A percentile compares a stretch with the other conserved stretches of the same genome.
phyloP scores from a whole-genome alignment of 2,113 vertebrate species.

The Pomatostomus ruficeps region DNA sequence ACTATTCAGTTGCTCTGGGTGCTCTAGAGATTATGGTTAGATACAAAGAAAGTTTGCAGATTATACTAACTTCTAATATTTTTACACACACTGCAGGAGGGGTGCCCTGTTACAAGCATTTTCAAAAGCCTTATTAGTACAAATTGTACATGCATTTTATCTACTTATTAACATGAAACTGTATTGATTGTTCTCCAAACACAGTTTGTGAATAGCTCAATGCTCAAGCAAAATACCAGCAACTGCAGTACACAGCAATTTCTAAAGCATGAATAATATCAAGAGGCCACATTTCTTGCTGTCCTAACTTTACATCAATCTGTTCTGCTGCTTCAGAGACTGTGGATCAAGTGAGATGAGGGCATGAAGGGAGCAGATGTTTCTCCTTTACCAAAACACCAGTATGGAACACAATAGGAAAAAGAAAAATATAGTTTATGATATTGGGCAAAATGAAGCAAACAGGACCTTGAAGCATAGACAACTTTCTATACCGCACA shows the following conservation, averaged over 20 bases:
- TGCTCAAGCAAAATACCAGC: not conserved
- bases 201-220: not conserved
- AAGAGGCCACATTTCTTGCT: not conserved
- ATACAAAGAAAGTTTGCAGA: not conserved
- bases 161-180: not conserved
- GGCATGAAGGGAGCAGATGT: not conserved
- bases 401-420: not conserved
- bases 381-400: not conserved
- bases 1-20: not conserved
- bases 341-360: not conserved
- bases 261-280: not conserved
- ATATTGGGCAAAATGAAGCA: not conserved
- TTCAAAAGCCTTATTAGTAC: not conserved
- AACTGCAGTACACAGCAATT: not conserved
- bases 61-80: not conserved
- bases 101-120: not conserved
- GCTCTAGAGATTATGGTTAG: not conserved
- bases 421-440: not conserved
- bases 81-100: not conserved
- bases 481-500: not conserved
- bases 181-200: not conserved
- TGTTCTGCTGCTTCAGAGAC: not conserved
- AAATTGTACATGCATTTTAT: not conserved
- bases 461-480: fast-evolving
- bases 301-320: not conserved